These are phyloP conservation scores for Bradynema listronoti DNA, from an alignment of 1,140 invertebrate species.

Conservation along the genomic window DNA sequence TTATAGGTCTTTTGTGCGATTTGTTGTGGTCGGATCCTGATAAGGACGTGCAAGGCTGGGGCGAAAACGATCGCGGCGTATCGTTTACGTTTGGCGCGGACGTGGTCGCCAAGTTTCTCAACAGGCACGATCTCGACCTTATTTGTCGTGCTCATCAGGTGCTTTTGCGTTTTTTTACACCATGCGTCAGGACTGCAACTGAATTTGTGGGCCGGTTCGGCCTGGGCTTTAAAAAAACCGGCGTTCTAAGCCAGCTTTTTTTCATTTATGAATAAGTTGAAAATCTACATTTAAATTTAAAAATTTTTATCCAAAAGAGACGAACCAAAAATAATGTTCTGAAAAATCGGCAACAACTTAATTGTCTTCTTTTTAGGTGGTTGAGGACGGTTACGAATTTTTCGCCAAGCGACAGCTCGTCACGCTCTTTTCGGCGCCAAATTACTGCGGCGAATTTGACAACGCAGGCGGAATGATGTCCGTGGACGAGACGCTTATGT, in stretches of 20 bases:
- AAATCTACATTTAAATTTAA: too few relatives aligned
- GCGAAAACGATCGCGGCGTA: slow-evolving; percentile 63
- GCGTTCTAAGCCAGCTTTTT: too few relatives aligned
- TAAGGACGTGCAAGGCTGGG: slow-evolving; percentile 62
- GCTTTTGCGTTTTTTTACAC: slow-evolving; percentile 1
- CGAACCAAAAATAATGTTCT: too few relatives aligned
- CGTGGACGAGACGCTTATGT: slow-evolving; percentile 97
- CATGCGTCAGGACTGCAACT: too few relatives aligned
- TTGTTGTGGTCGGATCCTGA: slow-evolving; percentile 61
- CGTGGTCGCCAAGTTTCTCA: slow-evolving; percentile 63
- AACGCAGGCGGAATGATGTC: slow-evolving; percentile 97
- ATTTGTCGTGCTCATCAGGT: slow-evolving; percentile 66
- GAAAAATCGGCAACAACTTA: slow-evolving; percentile 64
- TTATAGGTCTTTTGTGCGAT: slow-evolving; percentile 65
- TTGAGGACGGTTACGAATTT: slow-evolving; percentile 89
- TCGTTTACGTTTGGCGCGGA: slow-evolving; percentile 63
- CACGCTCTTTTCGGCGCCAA: slow-evolving; percentile 86
- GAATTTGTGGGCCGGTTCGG: too few relatives aligned
- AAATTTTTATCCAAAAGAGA: too few relatives aligned
- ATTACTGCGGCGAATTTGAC: slow-evolving; percentile 92
- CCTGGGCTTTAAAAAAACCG: too few relatives aligned
- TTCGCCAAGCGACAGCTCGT: slow-evolving; percentile 94
- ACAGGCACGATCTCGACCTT: slow-evolving; percentile 63
- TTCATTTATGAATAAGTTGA: too few relatives aligned
- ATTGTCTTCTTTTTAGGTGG: too few relatives aligned